Conservation (phyloP, 2,888 invertebrate species). For the Suillia variegata region DNA sequence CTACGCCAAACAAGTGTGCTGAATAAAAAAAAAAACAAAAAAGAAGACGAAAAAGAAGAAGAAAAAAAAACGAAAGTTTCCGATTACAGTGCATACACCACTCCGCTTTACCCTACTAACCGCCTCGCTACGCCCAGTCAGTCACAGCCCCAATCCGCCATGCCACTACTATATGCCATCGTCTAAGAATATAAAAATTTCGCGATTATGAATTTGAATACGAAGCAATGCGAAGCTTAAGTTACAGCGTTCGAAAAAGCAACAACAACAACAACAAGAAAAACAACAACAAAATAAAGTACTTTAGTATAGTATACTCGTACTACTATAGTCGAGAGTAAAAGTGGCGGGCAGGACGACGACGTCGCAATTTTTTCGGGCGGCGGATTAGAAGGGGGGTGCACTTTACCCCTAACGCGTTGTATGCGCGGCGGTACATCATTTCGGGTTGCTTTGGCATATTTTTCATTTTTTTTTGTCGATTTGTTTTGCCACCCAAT, state of each 20-base stretch:
- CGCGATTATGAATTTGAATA: constrained; percentile 59
- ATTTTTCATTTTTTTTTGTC: constrained; percentile 19
- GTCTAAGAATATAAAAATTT: constrained; percentile 53
- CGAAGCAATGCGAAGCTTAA: constrained; percentile 49
- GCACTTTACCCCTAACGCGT: not conserved
- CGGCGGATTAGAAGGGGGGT: constrained; percentile 40
- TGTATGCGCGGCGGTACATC: constrained; percentile 8
- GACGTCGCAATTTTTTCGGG: constrained; percentile 16
- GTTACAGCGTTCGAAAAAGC: constrained; percentile 13
- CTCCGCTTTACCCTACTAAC: not conserved
- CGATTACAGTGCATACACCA: constrained; percentile 41
- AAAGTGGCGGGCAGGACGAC: not conserved
- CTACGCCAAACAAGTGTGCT: constrained; percentile 56
- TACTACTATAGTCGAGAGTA: not conserved
- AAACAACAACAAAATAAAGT: not conserved
- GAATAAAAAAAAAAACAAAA: no score
- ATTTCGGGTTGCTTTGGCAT: constrained; percentile 13
- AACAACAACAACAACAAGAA: not conserved
- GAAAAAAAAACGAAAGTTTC: constrained; percentile 46
- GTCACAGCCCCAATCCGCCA: constrained; percentile 3
- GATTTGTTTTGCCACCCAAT: not conserved
- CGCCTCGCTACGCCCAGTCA: no score
- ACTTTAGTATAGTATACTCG: no score
- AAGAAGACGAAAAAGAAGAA: no score
- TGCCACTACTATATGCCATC: constrained; percentile 11